Base-by-base conservation (phyloP, 2,888 invertebrate genomes). In the Agrotis clavis region DNA sequence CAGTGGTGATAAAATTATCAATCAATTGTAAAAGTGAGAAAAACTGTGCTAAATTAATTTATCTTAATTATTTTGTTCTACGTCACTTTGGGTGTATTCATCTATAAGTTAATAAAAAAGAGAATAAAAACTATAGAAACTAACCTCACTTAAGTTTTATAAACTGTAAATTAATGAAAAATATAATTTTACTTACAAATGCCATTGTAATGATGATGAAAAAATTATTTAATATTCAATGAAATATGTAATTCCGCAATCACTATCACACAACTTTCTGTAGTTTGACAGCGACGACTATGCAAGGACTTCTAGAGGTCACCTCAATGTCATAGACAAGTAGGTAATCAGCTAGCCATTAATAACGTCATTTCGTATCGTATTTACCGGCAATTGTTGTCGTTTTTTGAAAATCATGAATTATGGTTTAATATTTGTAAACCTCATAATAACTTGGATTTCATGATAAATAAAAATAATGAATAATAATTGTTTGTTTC, bases 241-340 rank as follows among this genome's bases (percentile, higher is more conserved):
- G 14, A 51, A 70, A 63, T 48, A 59, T 73, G 53, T 50, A 73
- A 65, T 62, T 63, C 65, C 30, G 51, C 61, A 67, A 77, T 62
- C 77, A 80, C 81, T 74, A 67, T 70, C 69, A 82, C 76, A 69
- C 82, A 54, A 53, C 67, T 71, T 75, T 61, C 25, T 47, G 76
- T 47, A 57, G 87, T 92, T 92, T 94, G 94, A 94, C 94, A 93
- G 92, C 86, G 81, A 85, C 86, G 81, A 85, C 80, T 77, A 83
- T 83, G 81, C 83, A 91, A 92, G 91, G 90, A 90, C 89, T 91
- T 89, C 84, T 92, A 90, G 89, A 94, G 95, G 95, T 95, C 95
- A 95, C 83, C 63, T 82, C 92, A 95, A 95, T 92, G 94, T 94
- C 95, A 94, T 87, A 91, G 89, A 87, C 86, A 86, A 85, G 77